Evolutionary conservation across 2,888 invertebrate species (phyloP).

Genomic region (Leptothorax acervorum): DNA sequence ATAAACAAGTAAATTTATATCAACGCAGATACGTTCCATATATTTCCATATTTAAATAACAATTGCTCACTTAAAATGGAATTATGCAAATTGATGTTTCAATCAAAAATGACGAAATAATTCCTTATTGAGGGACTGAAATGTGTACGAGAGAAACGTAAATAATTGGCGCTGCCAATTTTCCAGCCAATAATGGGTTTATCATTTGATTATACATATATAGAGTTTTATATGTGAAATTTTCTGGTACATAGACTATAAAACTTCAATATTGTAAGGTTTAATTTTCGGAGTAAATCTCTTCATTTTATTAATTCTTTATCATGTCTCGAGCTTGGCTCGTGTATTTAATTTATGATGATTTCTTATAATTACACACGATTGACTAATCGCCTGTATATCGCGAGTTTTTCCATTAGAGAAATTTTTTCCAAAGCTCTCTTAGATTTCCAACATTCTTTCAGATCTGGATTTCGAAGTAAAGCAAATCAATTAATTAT

Average conservation of each 20-base stretch:
- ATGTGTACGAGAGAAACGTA: background rate
- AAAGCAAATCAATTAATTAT: constrained; percentile 4
- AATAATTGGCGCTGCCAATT: background rate
- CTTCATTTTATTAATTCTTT: background rate
- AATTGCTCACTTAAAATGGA: background rate
- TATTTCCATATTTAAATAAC: background rate
- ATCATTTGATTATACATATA: background rate
- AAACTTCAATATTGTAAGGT: background rate
- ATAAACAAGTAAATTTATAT: background rate
- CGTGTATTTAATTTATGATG: background rate
- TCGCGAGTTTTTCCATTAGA: background rate
- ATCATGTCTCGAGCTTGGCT: background rate
- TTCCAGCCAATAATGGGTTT: background rate
- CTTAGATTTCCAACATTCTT: background rate
- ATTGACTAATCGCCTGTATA: background rate
- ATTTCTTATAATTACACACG: background rate
- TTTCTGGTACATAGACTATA: background rate
- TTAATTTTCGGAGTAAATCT: background rate
- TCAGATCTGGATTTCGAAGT: constrained; percentile 10
- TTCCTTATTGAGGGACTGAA: background rate
- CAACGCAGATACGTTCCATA: background rate
- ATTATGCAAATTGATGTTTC: background rate
- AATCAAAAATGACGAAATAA: background rate
- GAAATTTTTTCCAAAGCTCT: background rate
- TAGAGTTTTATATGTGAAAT: background rate